A percentile compares a stretch with the other conserved stretches of the same genome.
Conservation (phyloP, 2,113 vertebrate genomes). For the Halichoerus grypus region DNA sequence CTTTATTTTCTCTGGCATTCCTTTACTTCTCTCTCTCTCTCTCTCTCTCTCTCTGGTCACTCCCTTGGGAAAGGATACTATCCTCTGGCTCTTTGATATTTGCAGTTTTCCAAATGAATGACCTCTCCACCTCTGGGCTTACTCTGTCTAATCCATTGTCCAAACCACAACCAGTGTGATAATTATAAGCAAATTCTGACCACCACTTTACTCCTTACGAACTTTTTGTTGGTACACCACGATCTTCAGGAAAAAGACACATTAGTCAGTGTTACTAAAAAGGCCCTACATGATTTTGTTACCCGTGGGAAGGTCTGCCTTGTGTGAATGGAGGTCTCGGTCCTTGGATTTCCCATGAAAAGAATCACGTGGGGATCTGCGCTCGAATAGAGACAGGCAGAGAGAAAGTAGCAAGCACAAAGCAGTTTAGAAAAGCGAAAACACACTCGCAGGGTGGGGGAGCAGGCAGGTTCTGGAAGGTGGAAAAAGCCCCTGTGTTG, state of each 20-base stretch:
- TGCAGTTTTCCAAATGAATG: neutral
- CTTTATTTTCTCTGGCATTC: neutral
- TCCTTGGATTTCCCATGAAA: neutral
- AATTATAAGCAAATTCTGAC: neutral
- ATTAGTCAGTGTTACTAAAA: neutral
- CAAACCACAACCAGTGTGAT: neutral
- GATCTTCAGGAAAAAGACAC: neutral
- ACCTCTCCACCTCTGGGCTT: neutral
- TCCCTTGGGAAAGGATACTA: neutral
- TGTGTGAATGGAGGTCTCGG: neutral
- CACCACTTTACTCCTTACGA: neutral
- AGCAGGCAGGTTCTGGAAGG: neutral
- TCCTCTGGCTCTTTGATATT: neutral
- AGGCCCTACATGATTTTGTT: neutral
- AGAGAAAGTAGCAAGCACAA: neutral
- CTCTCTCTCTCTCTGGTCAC: neutral
- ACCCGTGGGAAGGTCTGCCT: neutral
- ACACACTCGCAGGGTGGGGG: neutral
- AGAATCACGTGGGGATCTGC: neutral
- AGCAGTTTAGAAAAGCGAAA: neutral
- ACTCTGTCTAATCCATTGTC: neutral
- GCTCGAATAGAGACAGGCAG: neutral
- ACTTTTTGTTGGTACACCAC: neutral
- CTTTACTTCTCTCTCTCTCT: neutral
- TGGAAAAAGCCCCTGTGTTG: neutral